Percentiles rank a stretch among this genome's conserved stretches.
Conservation (phyloP, 2,113 vertebrate species). For the Paracanthobrama guichenoti region DNA sequence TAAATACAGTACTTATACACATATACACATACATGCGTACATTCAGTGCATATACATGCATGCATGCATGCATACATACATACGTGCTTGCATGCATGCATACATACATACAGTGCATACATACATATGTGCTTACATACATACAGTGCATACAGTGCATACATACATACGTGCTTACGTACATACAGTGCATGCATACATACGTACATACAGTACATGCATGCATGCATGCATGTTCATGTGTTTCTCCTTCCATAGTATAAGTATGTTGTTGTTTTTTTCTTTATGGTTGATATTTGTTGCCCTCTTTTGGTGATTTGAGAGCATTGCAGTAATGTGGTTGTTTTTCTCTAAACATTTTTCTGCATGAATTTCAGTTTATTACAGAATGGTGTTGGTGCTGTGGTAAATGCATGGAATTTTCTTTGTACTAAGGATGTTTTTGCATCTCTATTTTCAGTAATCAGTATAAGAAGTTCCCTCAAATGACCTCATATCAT, state of each 20-base stretch:
- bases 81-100: no score
- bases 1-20: no score
- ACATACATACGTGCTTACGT: no score
- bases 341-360: background rate
- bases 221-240: background rate
- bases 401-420: background rate
- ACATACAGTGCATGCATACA: no score
- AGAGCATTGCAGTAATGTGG: background rate
- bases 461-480: slow-evolving; percentile 99
- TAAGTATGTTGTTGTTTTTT: background rate
- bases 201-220: no score
- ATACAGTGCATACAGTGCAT: no score
- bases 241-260: background rate
- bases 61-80: no score
- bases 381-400: background rate
- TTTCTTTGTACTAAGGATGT: background rate
- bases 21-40: no score
- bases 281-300: background rate
- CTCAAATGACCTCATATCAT: slow-evolving; percentile 99
- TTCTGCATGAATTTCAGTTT: background rate
- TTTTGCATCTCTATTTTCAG: slow-evolving; percentile 66
- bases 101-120: no score
- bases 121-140: no score
- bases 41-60: no score
- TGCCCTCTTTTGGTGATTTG: slow-evolving; percentile 27